Percentiles rank a stretch among this genome's conserved stretches.
Conservation (phyloP, 2,888 invertebrate genomes). For the Lacanobia wlatinum region DNA sequence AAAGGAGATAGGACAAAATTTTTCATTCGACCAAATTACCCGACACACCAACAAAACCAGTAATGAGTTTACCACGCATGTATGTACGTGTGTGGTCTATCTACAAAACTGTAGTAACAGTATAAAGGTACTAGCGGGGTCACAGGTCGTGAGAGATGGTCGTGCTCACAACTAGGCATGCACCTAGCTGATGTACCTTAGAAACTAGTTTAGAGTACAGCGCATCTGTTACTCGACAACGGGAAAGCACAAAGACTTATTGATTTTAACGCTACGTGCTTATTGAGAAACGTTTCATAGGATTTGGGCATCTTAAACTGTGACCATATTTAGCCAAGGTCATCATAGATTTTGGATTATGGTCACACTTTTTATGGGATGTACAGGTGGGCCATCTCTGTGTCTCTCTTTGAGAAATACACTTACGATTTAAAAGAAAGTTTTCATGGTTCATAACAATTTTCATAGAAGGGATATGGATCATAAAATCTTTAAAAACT, state of each 20-base stretch:
- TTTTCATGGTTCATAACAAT: slow-evolving; percentile 12
- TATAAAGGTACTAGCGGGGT: slow-evolving; percentile 45
- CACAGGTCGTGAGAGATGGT: slow-evolving; percentile 58
- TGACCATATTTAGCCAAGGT: background rate
- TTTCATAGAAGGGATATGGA: background rate
- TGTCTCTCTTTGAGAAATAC: background rate
- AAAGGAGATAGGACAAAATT: slow-evolving; percentile 10
- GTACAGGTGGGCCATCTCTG: no score
- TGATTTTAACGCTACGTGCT: slow-evolving; percentile 32
- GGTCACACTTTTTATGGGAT: no score
- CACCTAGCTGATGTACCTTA: slow-evolving; percentile 16
- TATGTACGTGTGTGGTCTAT: slow-evolving; percentile 46
- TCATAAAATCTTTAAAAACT: slow-evolving; percentile 33
- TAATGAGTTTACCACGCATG: slow-evolving; percentile 18
- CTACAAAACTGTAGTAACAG: slow-evolving; percentile 55
- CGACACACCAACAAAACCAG: background rate
- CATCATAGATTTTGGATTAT: background rate
- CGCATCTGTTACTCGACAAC: slow-evolving; percentile 33
- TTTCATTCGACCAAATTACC: background rate
- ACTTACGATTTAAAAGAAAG: background rate
- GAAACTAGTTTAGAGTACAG: slow-evolving; percentile 47
- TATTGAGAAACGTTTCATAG: background rate
- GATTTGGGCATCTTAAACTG: background rate
- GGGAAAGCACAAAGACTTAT: slow-evolving; percentile 25
- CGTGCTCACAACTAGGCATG: slow-evolving; percentile 50